These are phyloP conservation scores for Bilobella aurantiaca DNA, from an alignment of 1,140 invertebrate genomes.

Conservation along the genomic window DNA sequence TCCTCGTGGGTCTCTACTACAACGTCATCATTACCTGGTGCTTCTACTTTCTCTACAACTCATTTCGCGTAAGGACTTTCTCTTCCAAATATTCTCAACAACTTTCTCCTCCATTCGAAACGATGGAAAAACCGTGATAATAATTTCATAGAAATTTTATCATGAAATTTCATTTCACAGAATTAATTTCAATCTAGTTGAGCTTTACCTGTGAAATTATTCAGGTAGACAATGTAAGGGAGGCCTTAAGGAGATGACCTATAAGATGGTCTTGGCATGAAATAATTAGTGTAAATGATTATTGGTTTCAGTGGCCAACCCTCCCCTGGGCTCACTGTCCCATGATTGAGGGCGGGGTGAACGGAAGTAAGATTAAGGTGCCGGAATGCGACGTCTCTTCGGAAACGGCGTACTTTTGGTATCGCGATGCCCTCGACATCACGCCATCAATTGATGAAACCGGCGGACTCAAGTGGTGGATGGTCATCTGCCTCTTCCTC, in stretches of 20 bases:
- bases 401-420: slow-evolving; percentile 83
- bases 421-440: slow-evolving; percentile 70
- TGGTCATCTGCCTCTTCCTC: slow-evolving; percentile 77
- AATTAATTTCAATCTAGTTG: too few species aligned
- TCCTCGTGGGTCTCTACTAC: slow-evolving; percentile 68
- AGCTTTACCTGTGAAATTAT: too few species aligned
- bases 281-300: too few species aligned
- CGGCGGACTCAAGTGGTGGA: slow-evolving; percentile 84
- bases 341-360: slow-evolving; percentile 27
- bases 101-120: too few species aligned
- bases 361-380: slow-evolving; percentile 42
- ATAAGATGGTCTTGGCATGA: too few species aligned
- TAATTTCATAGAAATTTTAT: too few species aligned
- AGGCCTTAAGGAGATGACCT: too few species aligned
- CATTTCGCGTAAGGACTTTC: slow-evolving; percentile 67
- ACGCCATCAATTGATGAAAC: slow-evolving; percentile 55
- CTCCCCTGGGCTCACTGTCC: slow-evolving; percentile 79
- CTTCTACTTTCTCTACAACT: slow-evolving; percentile 88
- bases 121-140: too few species aligned
- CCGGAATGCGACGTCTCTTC: slow-evolving; percentile 69
- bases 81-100: too few species aligned
- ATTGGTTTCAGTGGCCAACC: too few species aligned
- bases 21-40: slow-evolving; percentile 99
- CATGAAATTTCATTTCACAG: too few species aligned
- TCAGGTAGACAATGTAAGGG: too few species aligned